These are phyloP conservation scores for Drosophila mayaguana DNA, from an alignment of 2,888 invertebrate species.

Conservation along the genomic window DNA sequence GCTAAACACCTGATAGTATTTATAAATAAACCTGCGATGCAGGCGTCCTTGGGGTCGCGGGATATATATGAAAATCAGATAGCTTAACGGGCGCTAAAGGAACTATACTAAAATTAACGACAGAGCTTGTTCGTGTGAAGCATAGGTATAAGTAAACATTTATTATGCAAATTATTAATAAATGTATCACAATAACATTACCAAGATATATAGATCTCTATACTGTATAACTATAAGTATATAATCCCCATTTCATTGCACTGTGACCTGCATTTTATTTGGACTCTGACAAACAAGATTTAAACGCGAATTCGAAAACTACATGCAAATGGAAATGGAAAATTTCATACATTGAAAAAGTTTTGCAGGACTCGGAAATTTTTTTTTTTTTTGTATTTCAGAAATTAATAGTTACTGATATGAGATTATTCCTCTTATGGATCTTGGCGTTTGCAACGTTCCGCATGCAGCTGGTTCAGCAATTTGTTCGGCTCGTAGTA, in stretches of 20 bases:
- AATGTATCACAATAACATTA: too few relatives aligned
- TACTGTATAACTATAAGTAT: too few relatives aligned
- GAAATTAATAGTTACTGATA: background rate
- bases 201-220: background rate
- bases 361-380: background rate
- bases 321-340: background rate
- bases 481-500: conserved; percentile 43
- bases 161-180: too few relatives aligned
- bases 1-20: background rate
- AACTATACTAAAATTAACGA: too few relatives aligned
- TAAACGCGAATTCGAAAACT: background rate
- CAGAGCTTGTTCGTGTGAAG: too few relatives aligned
- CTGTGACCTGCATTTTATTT: background rate
- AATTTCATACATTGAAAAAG: background rate
- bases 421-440: too few relatives aligned
- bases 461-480: conserved; percentile 23
- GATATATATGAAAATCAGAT: background rate
- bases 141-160: too few relatives aligned
- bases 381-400: background rate
- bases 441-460: conserved; percentile 13
- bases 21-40: background rate
- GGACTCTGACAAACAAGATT: background rate
- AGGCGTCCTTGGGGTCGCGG: background rate
- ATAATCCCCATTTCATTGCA: background rate
- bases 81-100: too few relatives aligned